These are phyloP conservation scores for Etia nguti DNA, from an alignment of 2,113 vertebrate genomes.

Conservation along the genomic window DNA sequence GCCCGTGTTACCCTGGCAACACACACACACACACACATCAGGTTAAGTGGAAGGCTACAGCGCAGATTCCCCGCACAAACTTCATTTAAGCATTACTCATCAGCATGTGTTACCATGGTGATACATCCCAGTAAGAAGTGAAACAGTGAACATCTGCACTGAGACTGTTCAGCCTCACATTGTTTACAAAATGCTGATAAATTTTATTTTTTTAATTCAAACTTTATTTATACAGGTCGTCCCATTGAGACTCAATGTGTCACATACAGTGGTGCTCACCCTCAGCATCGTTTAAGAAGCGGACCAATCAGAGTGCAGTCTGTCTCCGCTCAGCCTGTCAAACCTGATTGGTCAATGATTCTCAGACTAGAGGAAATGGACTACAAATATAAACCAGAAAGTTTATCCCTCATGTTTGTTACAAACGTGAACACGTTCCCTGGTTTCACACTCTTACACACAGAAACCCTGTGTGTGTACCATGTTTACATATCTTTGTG, in stretches of 20 bases:
- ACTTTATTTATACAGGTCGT: not conserved
- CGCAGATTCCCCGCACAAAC: rapidly evolving
- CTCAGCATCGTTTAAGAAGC: not conserved
- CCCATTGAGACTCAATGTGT: not conserved
- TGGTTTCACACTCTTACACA: not conserved
- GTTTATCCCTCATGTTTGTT: not conserved
- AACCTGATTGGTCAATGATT: not conserved
- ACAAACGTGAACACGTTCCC: not conserved
- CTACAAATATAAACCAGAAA: not conserved
- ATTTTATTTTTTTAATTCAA: not conserved
- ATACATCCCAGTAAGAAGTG: not conserved
- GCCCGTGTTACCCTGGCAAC: constrained; percentile 84
- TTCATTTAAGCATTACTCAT: not conserved
- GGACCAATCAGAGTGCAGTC: not conserved
- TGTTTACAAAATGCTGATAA: not conserved
- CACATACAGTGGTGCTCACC: not conserved
- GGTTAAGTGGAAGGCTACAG: not conserved
- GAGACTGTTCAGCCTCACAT: not conserved
- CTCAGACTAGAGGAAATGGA: not conserved
- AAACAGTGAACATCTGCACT: not conserved
- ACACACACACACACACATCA: not conserved
- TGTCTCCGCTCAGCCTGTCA: not conserved
- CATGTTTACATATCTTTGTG: too few species aligned
- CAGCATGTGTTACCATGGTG: not conserved
- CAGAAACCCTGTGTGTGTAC: not conserved